A percentile compares a stretch with the other conserved stretches of the same genome.
Conservation (phyloP, 2,113 vertebrate species). For the Microtus ochrogaster region DNA sequence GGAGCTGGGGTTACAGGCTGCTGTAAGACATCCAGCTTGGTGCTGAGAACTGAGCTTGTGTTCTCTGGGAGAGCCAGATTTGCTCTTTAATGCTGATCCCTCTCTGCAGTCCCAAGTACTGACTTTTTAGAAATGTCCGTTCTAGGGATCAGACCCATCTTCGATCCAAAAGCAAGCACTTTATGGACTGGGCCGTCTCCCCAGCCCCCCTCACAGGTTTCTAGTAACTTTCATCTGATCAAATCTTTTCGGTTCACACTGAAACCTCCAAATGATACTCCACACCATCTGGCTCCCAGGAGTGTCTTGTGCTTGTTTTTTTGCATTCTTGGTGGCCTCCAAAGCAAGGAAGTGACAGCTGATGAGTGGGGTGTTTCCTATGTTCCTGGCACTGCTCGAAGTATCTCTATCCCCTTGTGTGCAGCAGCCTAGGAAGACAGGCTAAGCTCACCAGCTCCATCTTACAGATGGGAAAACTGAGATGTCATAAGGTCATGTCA, state of each 20-base stretch:
- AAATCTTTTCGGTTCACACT: neutral
- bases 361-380: neutral
- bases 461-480: constrained; percentile 12
- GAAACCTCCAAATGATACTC: neutral
- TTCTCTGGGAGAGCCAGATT: neutral
- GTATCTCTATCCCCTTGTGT: neutral
- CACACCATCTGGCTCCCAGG: neutral
- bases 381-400: neutral
- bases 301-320: neutral
- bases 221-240: neutral
- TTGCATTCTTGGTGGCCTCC: neutral
- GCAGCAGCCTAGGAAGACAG: neutral
- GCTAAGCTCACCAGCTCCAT: neutral
- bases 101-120: neutral
- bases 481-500: neutral
- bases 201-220: neutral
- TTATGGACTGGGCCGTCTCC: too few relatives aligned
- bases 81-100: neutral
- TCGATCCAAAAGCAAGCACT: neutral
- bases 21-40: neutral
- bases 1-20: neutral
- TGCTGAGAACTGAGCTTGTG: neutral
- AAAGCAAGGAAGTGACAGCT: neutral
- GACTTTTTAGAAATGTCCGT: neutral
- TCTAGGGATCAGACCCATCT: neutral